phyloP scores from a whole-genome alignment of 92 coral and sea anemone species.

The Montipora capitata region DNA sequence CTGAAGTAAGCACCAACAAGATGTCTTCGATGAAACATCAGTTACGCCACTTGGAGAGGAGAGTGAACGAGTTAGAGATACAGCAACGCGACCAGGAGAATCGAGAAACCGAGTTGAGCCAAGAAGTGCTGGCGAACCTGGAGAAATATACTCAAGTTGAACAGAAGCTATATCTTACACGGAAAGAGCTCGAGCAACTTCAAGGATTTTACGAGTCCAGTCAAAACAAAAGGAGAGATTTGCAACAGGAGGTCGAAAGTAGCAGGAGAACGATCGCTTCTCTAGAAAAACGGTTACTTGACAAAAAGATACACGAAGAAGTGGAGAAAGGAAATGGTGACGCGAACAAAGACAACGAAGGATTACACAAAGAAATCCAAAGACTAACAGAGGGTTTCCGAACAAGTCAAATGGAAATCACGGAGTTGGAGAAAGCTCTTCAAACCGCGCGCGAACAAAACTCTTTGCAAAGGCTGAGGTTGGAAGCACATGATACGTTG shows the following conservation, averaged over 20 bases:
- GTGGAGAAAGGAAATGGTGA: constrained; percentile 27
- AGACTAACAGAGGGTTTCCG: constrained; percentile 54
- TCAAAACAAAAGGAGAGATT: constrained; percentile 71
- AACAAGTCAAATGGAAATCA: constrained; percentile 60
- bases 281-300: constrained; percentile 64
- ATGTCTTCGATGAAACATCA: constrained; percentile 67
- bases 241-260: constrained; percentile 68
- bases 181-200: constrained; percentile 81
- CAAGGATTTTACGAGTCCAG: constrained; percentile 85
- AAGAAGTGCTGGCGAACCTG: constrained; percentile 75
- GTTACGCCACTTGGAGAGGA: constrained; percentile 63
- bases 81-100: constrained; percentile 68
- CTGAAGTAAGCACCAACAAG: constrained; percentile 67
- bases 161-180: constrained; percentile 79
- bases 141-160: constrained; percentile 88
- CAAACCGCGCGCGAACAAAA: constrained; percentile 77
- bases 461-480: constrained; percentile 76
- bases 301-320: constrained; percentile 24
- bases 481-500: constrained; percentile 80
- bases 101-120: constrained; percentile 77
- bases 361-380: constrained; percentile 58
- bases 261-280: constrained; percentile 53
- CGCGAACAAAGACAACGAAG: constrained; percentile 56
- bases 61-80: constrained; percentile 64
- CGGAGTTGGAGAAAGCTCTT: constrained; percentile 73